These are phyloP conservation scores for Acrocephalus scirpaceus DNA, from an alignment of 2,797 vertebrate species.

Conservation along the genomic window DNA sequence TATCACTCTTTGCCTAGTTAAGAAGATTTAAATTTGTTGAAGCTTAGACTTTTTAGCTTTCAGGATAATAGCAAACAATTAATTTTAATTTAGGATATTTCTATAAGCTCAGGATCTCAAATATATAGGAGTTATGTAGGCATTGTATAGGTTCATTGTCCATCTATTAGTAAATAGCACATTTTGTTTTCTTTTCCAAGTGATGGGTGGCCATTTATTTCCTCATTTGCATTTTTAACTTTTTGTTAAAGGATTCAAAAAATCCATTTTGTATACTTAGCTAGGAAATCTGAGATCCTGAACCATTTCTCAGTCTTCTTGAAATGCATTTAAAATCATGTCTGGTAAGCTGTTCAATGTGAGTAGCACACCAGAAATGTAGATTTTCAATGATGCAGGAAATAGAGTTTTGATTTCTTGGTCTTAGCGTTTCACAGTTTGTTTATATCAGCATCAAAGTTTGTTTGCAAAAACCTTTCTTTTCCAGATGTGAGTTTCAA, in stretches of 20 bases:
- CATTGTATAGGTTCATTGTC: background rate
- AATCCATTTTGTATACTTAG: background rate
- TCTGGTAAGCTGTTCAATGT: background rate
- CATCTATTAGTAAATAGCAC: background rate
- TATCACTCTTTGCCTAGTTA: background rate
- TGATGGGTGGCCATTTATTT: background rate
- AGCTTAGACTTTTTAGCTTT: background rate
- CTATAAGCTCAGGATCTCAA: background rate
- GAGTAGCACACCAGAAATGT: background rate
- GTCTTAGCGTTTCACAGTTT: background rate
- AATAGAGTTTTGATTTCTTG: background rate
- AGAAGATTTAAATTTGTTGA: background rate
- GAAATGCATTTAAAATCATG: background rate
- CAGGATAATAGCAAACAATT: background rate
- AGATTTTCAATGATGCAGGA: background rate
- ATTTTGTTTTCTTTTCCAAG: background rate
- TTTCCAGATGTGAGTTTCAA: background rate
- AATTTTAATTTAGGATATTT: background rate
- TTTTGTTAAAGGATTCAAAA: background rate
- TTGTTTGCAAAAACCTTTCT: background rate
- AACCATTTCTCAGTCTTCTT: background rate
- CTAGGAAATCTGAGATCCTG: background rate
- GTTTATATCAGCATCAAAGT: background rate
- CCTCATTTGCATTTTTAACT: background rate
- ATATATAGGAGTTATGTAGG: background rate